Evolutionary conservation across 2,113 vertebrate species (phyloP), one percentile per base, ranked within the genome.

Genomic region (Tretioscincus oriximinensis): DNA sequence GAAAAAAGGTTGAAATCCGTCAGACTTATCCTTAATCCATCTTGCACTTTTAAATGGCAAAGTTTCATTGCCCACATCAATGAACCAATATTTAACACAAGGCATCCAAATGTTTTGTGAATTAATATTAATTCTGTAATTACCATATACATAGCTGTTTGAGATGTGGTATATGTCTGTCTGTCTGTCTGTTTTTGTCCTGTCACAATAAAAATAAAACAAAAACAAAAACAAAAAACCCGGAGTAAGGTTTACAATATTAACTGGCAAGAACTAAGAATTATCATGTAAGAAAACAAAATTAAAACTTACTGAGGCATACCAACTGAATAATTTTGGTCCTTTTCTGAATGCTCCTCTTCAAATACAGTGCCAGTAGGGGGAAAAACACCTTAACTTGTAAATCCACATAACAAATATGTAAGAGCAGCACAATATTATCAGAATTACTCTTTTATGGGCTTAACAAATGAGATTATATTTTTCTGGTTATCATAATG

Each of bases 401-500:
- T 20, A 86, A 4, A 2, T 18, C 28, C 60, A 68, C 18, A 66
- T 21, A 79, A 20, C 75, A 66, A 77, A 91, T 91, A 90, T 70
- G 41, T 58, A 89, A 68, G 60, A 88, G 60, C 66, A 58, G 18
- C 54, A 58, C 16, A 68, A 63, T 81, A 86, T n/a, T 73, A 65
- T 76, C 31, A 80, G 90, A 76, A 54, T 16, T 41, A 41, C 70
- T 73, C 70, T 31, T 90, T 86, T 77, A 61, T 29, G 69, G n/a
- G 0, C 11, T 65, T 78, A 75, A 51, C 80, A 89, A 80, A 68
- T 66, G 85, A 91, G 81, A 85, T 58, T 79, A 67, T 83, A 66
- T 83, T 47, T 77, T 82, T 1, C 22, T 78, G 84, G 87, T 76
- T 85, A 83, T 89, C 84, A 63, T 84, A 92, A 88, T 84, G 18